Percentiles rank a stretch among this genome's conserved stretches.
These are phyloP conservation scores for Cliona cf. orientalis DNA, from an alignment of 37 sponge, comb jelly and placozoan genomes.

Conservation along the genomic window DNA sequence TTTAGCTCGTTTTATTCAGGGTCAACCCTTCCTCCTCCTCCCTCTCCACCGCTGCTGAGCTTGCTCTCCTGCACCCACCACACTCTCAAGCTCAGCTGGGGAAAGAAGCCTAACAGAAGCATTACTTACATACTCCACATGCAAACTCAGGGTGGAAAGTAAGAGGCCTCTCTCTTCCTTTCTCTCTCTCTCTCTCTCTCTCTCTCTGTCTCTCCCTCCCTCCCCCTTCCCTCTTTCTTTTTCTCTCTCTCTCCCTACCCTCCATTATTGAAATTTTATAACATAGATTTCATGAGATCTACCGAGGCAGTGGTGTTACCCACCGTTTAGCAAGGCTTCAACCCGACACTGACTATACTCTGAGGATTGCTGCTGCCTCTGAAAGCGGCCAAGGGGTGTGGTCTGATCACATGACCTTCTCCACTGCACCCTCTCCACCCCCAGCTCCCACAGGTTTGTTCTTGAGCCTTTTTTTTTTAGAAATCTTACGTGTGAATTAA, in stretches of 20 bases:
- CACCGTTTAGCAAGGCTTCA: constrained; percentile 45
- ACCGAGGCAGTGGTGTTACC: constrained; percentile 38
- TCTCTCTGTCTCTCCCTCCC: neutral
- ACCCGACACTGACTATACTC: constrained; percentile 42
- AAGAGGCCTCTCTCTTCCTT: neutral
- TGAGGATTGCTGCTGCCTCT: constrained; percentile 59
- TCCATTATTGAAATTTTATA: neutral
- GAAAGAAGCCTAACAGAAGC: constrained; percentile 31
- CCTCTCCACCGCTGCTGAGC: constrained; percentile 63
- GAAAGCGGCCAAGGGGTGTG: constrained; percentile 73
- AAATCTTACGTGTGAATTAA: neutral
- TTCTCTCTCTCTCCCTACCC: neutral
- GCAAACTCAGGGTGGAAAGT: neutral
- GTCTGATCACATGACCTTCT: constrained; percentile 42
- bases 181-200: neutral
- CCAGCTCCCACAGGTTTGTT: constrained; percentile 46
- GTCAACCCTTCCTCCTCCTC: constrained; percentile 72
- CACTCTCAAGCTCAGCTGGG: constrained; percentile 68
- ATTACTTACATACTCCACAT: constrained; percentile 52
- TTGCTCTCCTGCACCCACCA: constrained; percentile 49
- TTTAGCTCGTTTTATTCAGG: constrained; percentile 24
- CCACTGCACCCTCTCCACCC: constrained; percentile 59
- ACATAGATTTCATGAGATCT: constrained; percentile 54
- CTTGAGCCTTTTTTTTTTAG: neutral
- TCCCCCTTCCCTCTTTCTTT: neutral